These are phyloP conservation scores for Sorex araneus DNA, from an alignment of 2,113 vertebrate genomes.

Conservation along the genomic window DNA sequence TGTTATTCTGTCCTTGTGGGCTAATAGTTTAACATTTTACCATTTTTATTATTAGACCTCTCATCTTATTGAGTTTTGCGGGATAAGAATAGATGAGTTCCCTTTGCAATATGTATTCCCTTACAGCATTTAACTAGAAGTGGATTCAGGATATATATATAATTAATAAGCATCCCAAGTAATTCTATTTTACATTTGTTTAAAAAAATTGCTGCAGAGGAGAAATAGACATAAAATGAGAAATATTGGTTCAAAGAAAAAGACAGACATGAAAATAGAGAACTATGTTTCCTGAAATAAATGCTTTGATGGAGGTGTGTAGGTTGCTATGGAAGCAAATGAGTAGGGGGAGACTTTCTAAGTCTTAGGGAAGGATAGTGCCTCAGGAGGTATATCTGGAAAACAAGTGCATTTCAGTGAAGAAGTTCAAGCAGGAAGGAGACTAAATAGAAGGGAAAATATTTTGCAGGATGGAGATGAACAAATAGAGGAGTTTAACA, in stretches of 20 bases:
- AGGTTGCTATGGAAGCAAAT: not conserved
- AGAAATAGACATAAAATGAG: constrained; percentile 29
- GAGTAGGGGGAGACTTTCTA: not conserved
- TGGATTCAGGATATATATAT: not conserved
- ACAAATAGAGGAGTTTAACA: not conserved
- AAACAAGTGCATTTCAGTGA: not conserved
- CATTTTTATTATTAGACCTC: not conserved
- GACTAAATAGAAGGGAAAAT: not conserved
- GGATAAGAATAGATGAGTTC: not conserved
- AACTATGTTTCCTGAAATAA: constrained; percentile 34
- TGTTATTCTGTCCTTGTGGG: not conserved
- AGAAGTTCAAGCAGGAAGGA: not conserved
- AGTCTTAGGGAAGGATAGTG: not conserved
- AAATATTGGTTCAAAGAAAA: constrained; percentile 1
- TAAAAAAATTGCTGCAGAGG: constrained; percentile 45
- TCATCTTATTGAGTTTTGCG: not conserved
- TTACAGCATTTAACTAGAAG: not conserved
- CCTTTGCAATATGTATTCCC: not conserved
- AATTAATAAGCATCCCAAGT: not conserved
- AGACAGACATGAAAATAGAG: not conserved
- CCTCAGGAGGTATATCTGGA: not conserved
- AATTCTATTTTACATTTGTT: constrained; percentile 36
- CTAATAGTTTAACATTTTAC: not conserved
- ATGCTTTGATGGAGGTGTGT: not conserved
- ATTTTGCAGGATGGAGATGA: not conserved